Evolutionary conservation across 23 tunicate genomes (phyloP).

Genomic region (Phallusia fumigata): DNA sequence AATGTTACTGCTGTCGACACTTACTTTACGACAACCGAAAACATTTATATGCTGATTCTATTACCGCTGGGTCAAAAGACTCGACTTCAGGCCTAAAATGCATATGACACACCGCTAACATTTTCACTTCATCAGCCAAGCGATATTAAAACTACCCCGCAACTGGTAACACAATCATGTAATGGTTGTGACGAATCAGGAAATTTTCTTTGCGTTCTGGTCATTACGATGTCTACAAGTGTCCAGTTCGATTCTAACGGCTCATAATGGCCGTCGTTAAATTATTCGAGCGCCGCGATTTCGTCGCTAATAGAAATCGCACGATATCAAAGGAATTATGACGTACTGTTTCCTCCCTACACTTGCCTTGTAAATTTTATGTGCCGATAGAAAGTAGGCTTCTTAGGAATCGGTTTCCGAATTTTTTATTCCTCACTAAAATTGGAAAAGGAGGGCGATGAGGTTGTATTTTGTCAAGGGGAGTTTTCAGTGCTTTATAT

Average conservation of each 20-base stretch:
- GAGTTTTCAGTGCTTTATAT: too few relatives aligned
- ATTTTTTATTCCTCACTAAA: too few relatives aligned
- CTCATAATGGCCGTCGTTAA: not conserved
- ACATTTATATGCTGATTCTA: too few relatives aligned
- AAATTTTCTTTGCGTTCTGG: not conserved
- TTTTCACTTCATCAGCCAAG: not conserved
- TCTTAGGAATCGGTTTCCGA: too few relatives aligned
- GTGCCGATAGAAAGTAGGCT: too few relatives aligned
- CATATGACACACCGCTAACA: too few relatives aligned
- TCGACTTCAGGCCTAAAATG: too few relatives aligned
- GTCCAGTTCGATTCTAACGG: not conserved
- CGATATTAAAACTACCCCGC: not conserved
- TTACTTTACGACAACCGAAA: too few relatives aligned
- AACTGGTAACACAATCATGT: not conserved
- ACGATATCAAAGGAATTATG: not conserved
- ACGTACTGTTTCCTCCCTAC: not conserved
- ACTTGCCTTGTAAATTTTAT: not conserved
- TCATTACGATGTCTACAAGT: not conserved
- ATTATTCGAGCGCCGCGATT: not conserved
- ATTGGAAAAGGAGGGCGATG: too few relatives aligned
- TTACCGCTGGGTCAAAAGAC: too few relatives aligned
- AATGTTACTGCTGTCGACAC: too few relatives aligned
- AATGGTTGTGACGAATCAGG: not conserved
- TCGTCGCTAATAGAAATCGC: constrained; percentile 1
- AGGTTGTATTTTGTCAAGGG: too few relatives aligned